Conservation (phyloP, 2,113 vertebrate species). For the Solea solea region DNA sequence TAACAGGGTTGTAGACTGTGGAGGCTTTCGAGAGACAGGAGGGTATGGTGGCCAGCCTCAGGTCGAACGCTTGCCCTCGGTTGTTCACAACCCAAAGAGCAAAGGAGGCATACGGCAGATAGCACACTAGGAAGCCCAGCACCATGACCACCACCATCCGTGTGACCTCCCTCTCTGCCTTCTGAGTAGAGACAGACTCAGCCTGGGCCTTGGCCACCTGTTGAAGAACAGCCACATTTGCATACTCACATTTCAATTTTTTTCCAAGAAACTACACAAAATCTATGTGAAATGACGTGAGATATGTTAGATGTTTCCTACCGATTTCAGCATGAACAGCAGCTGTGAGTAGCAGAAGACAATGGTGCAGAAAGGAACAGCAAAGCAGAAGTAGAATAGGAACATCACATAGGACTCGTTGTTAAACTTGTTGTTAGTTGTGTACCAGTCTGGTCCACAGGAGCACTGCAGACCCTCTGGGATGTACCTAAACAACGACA, state of each 20-base stretch:
- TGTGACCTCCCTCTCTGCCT: constrained; percentile 81
- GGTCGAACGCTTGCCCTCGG: constrained; percentile 72
- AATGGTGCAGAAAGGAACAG: constrained; percentile 77
- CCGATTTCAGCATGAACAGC: constrained; percentile 77
- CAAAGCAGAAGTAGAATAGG: constrained; percentile 84
- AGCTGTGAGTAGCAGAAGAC: constrained; percentile 82
- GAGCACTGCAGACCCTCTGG: constrained; percentile 83
- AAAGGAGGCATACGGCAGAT: constrained; percentile 77
- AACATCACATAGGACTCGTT: constrained; percentile 82
- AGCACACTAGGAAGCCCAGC: constrained; percentile 81
- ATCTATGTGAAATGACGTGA: not conserved
- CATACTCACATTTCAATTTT: not conserved
- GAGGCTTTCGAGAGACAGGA: constrained; percentile 80
- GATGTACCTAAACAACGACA: constrained; percentile 75
- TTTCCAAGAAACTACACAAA: too few relatives aligned
- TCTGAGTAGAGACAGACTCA: constrained; percentile 82
- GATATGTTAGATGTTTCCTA: constrained; percentile 34
- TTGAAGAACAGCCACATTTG: not conserved
- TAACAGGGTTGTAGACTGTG: constrained; percentile 82
- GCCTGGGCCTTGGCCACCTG: constrained; percentile 81
- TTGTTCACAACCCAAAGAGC: constrained; percentile 76
- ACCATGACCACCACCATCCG: constrained; percentile 84
- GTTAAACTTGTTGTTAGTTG: constrained; percentile 81
- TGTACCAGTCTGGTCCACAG: constrained; percentile 85
- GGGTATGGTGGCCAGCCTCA: constrained; percentile 77